phyloP scores from a whole-genome alignment of 2,888 invertebrate genomes.

The Protula sp. region DNA sequence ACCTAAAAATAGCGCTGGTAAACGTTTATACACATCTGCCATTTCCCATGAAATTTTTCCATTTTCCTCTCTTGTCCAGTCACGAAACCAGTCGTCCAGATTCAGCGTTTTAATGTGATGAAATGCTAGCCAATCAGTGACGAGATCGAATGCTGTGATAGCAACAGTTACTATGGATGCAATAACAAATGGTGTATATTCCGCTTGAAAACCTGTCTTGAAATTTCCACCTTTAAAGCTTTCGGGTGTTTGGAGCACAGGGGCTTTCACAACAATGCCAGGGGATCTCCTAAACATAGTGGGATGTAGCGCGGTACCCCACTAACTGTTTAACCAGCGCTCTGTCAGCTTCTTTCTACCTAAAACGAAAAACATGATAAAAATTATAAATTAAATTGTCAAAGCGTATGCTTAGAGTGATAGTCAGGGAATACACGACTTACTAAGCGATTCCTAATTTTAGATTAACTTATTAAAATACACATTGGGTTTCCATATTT shows the following conservation, averaged over 20 bases:
- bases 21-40: not conserved
- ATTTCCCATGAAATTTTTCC: not conserved
- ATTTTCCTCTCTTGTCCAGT: not conserved
- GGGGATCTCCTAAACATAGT: not conserved
- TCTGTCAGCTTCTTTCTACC: no score
- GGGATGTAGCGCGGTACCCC: no score
- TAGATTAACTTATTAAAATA: no score
- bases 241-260: not conserved
- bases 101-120: not conserved
- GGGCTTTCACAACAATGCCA: not conserved
- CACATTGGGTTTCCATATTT: no score
- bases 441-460: no score
- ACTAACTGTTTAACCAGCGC: no score
- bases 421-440: no score
- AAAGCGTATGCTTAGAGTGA: no score
- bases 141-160: not conserved
- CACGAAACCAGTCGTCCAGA: not conserved
- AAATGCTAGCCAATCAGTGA: not conserved
- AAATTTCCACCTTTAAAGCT: not conserved
- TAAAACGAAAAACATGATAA: no score
- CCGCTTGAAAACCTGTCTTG: not conserved
- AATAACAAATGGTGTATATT: not conserved
- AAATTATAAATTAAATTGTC: no score
- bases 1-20: not conserved
- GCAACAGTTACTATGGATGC: not conserved